Base-by-base conservation (phyloP, 2,113 vertebrate species). In the Hydrochoerus hydrochaeris region DNA sequence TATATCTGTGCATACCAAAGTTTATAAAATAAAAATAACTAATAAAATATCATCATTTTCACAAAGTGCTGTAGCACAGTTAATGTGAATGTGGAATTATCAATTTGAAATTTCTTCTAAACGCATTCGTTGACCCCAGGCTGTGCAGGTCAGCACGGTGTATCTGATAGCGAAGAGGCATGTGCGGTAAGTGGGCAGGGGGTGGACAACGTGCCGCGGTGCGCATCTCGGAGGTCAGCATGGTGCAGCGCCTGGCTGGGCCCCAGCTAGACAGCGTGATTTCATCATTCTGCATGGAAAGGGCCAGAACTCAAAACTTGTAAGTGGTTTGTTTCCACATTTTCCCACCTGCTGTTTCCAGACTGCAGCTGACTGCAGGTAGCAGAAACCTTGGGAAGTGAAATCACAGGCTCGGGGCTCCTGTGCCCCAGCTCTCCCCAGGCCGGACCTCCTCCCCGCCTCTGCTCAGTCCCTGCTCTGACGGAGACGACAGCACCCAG, bases 401-500 rank as follows among this genome's bases (percentile, higher is more conserved):
- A 62, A 63, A 75, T 7, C 30, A 52, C 16, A 52, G 44, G n/a
- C 19, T 30, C 75, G 24, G 32, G 32, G 20, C 1, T 44, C 30
- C 41, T 75, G 54, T 54, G 54, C 54, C 54, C 54, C 0, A 22
- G 54, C 35, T 57, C 10, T 62, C 7, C 52, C 28, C 46, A 52
- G 17, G 11, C 0, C 0, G 11, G 26, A 78, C 60, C 7, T 38
- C 77, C 57, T 30, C 5, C 49, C 22, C n/a, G 1, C 19, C 7
- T 62, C 24, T 16, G 8, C 5, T 30, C 26, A 60, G 8, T 44
- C 44, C 41, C 24, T 9, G 9, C 49, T 5, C 60, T 20, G 54
- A 49, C 46, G 7, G 13, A 41, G 9, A 7, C 71, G 3, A 44
- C 13, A 4, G 6, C 20, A 0, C 4, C 4, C 60, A 44, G 3